These are phyloP conservation scores for Drosophila setifemur DNA, from an alignment of 1,140 invertebrate species.

Conservation along the genomic window DNA sequence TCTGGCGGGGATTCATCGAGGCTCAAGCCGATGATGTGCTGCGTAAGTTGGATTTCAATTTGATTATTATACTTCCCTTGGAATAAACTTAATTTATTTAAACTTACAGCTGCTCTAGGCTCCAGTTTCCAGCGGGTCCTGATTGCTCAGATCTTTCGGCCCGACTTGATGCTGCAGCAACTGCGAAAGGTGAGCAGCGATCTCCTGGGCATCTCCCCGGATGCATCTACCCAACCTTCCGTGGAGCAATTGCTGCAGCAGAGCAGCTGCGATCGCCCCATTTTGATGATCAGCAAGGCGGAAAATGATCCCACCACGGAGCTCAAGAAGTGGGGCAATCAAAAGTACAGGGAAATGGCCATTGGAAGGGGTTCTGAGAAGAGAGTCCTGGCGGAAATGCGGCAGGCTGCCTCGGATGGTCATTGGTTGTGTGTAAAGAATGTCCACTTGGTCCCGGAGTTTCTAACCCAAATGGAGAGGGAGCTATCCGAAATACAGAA, in stretches of 20 bases:
- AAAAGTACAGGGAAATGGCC: constrained; percentile 84
- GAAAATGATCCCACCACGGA: constrained; percentile 93
- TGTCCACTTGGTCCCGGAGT: constrained; percentile 92
- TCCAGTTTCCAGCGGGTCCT: constrained; percentile 93
- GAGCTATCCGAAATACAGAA: constrained; percentile 85
- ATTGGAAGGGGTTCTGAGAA: constrained; percentile 72
- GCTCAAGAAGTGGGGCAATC: constrained; percentile 83
- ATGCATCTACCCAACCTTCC: constrained; percentile 62
- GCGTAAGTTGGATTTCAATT: constrained; percentile 33
- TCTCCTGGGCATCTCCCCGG: constrained; percentile 85
- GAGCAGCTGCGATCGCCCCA: constrained; percentile 85
- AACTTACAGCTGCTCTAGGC: constrained; percentile 47
- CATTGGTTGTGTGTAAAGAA: constrained; percentile 88
- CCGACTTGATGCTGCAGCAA: constrained; percentile 90
- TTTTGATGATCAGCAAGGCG: constrained; percentile 89
- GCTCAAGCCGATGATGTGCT: constrained; percentile 66
- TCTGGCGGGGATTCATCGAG: constrained; percentile 77
- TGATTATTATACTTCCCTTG: background rate
- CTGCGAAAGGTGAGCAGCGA: constrained; percentile 88
- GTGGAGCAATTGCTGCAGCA: constrained; percentile 74
- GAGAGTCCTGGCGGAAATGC: constrained; percentile 42
- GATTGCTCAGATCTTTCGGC: constrained; percentile 90
- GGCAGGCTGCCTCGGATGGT: constrained; percentile 58
- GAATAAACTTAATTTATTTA: background rate
- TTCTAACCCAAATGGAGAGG: constrained; percentile 90